Conservation (phyloP, 2,888 invertebrate genomes). For the Lordiphosa andalusiaca region DNA sequence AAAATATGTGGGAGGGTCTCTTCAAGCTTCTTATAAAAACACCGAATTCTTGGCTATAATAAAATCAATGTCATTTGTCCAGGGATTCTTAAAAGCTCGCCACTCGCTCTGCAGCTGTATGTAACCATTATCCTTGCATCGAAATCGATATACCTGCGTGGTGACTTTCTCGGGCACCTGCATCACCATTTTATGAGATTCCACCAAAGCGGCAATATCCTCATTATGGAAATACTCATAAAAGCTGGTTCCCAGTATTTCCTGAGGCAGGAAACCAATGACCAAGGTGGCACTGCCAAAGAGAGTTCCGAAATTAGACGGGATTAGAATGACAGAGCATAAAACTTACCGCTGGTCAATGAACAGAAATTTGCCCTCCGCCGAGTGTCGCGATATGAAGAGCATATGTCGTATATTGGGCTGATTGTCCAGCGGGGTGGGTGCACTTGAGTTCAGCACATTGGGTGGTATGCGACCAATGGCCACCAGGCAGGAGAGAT, state of each 20-base stretch:
- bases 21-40: slow-evolving; percentile 81
- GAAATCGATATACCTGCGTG: slow-evolving; percentile 89
- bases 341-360: slow-evolving; percentile 90
- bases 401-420: slow-evolving; percentile 85
- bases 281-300: slow-evolving; percentile 88
- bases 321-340: not conserved
- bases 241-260: slow-evolving; percentile 93
- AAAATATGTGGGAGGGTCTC: not conserved
- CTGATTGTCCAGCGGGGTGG: slow-evolving; percentile 79
- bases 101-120: slow-evolving; percentile 89
- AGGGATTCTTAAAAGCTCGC: slow-evolving; percentile 95
- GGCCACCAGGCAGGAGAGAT: slow-evolving; percentile 93
- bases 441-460: slow-evolving; percentile 81
- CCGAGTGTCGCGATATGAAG: slow-evolving; percentile 91
- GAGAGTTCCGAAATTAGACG: not conserved
- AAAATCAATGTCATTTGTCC: slow-evolving; percentile 97
- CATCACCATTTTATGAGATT: slow-evolving; percentile 90
- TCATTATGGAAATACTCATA: slow-evolving; percentile 94
- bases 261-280: slow-evolving; percentile 95
- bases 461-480: slow-evolving; percentile 88
- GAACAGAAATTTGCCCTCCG: slow-evolving; percentile 95
- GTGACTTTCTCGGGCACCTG: slow-evolving; percentile 84
- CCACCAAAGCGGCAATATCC: slow-evolving; percentile 89
- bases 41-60: slow-evolving; percentile 92
- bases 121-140: slow-evolving; percentile 88